Evolutionary conservation across 2,888 invertebrate genomes (phyloP).

Genomic region (Phragmatobia fuliginosa): DNA sequence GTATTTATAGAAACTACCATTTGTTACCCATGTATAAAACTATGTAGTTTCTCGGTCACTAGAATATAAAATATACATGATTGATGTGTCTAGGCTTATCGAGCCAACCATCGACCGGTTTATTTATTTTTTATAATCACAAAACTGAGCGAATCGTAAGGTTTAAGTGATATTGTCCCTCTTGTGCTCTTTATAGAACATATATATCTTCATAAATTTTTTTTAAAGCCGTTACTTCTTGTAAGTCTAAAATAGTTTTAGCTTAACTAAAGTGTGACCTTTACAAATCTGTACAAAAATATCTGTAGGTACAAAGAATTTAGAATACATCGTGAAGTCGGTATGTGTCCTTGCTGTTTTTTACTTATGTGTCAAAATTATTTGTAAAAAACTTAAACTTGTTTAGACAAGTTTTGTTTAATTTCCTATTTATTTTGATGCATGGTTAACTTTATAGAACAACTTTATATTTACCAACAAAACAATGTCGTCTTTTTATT

Average conservation of each 20-base stretch:
- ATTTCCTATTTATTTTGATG: constrained; percentile 19
- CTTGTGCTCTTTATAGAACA: not conserved
- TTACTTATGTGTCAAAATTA: constrained; percentile 10
- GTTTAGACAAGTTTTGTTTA: constrained; percentile 26
- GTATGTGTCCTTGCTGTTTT: constrained; percentile 20
- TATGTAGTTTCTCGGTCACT: not conserved
- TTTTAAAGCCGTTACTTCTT: not conserved
- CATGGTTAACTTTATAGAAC: not conserved
- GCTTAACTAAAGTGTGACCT: constrained; percentile 13
- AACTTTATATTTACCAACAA: not conserved
- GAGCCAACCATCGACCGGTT: not conserved
- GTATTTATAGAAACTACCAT: no score
- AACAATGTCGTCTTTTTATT: not conserved
- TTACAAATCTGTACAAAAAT: constrained; percentile 1
- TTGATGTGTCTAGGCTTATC: not conserved
- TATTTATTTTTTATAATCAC: not conserved
- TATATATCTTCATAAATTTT: not conserved
- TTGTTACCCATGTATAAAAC: no score
- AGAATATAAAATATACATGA: not conserved
- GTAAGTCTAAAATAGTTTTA: not conserved
- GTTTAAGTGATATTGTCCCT: not conserved
- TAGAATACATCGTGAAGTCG: not conserved
- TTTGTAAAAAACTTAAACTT: constrained; percentile 25
- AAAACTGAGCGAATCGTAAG: not conserved
- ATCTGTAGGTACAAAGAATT: constrained; percentile 16